phyloP scores from a whole-genome alignment of 2,888 invertebrate genomes.

The Agonopterix subpropinquella region DNA sequence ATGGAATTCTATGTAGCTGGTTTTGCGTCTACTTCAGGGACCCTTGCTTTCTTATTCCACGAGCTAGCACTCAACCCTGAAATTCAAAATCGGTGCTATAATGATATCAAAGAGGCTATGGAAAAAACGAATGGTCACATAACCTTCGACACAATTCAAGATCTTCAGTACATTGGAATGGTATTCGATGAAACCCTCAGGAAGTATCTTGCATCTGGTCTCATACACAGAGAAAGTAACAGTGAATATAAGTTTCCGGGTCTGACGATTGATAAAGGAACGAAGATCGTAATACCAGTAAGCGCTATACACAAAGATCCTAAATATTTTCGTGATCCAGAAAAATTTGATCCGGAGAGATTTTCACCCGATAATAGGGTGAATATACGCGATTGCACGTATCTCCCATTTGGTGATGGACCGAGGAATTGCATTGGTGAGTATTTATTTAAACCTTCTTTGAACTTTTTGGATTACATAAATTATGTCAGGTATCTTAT shows the following conservation, averaged over 20 bases:
- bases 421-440: slow-evolving; percentile 14
- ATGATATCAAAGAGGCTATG: slow-evolving; percentile 12
- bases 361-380: slow-evolving; percentile 10
- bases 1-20: slow-evolving; percentile 35
- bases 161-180: slow-evolving; percentile 29
- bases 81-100: slow-evolving; percentile 25
- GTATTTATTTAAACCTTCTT: background rate
- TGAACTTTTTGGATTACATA: too few relatives aligned
- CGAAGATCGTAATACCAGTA: slow-evolving; percentile 3
- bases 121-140: slow-evolving; percentile 20
- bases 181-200: slow-evolving; percentile 40
- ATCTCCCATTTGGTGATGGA: slow-evolving; percentile 12
- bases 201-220: slow-evolving; percentile 32
- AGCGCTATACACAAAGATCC: slow-evolving; percentile 8
- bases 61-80: slow-evolving; percentile 29
- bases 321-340: slow-evolving; percentile 9
- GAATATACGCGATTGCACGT: slow-evolving; percentile 6
- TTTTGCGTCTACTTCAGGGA: slow-evolving; percentile 33
- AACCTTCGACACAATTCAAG: slow-evolving; percentile 17
- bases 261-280: slow-evolving; percentile 5
- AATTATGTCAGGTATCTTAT: too few relatives aligned
- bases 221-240: background rate
- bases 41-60: slow-evolving; percentile 26
- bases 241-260: slow-evolving; percentile 1
- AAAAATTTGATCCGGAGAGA: slow-evolving; percentile 10